Evolutionary conservation across 1,140 invertebrate genomes (phyloP), one percentile per base, ranked within the genome.

Genomic region (Rhopalosiphum padi): DNA sequence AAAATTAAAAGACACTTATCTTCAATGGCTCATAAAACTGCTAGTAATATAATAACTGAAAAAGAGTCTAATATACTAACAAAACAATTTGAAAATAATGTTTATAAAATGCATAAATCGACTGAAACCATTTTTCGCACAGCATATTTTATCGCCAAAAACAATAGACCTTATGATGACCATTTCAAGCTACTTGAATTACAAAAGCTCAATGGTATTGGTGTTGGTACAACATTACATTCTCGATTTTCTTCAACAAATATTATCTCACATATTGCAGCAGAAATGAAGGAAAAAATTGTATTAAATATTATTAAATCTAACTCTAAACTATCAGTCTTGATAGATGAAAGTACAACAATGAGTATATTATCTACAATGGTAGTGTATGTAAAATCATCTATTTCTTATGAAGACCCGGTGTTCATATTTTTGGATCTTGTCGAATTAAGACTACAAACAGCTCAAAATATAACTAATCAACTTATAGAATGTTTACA

Each of bases 401-500:
- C 90, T 0, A 91, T 91, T 77, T 91, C 90, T 91, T 77, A 7
- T 46, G 23, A 68, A 77, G 37, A 68, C 46, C 90, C 55, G 30
- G 46, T 91, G 68, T 91, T 91, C 35, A 35, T 91, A 43, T 91
- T 91, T 91, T 91, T 91, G 23, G 68, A 2, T 30, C 43, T 82
- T 48, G 30, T 82, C 37, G 90, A 46, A 91, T 18, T 91, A 2
- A 51, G 22, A 82, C 9, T 46, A n/a, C 60, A 91, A 77, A 91
- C 68, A n/a, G 23, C 60, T 15, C 37, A 91, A 91, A 91, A 91
- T 11, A 91, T 91, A 82, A 43, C 22, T 25, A 91, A 1, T 15
- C 68, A 91, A 7, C 90, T 91, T 82, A 91, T 91, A 35, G 60
- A 82, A 8, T 91, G 90, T n/a, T 91, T 91, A 82, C 43, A 82